Evolutionary conservation across 2,888 invertebrate genomes (phyloP), one percentile per base, ranked within the genome.

Genomic region (Eudemis profundana): DNA sequence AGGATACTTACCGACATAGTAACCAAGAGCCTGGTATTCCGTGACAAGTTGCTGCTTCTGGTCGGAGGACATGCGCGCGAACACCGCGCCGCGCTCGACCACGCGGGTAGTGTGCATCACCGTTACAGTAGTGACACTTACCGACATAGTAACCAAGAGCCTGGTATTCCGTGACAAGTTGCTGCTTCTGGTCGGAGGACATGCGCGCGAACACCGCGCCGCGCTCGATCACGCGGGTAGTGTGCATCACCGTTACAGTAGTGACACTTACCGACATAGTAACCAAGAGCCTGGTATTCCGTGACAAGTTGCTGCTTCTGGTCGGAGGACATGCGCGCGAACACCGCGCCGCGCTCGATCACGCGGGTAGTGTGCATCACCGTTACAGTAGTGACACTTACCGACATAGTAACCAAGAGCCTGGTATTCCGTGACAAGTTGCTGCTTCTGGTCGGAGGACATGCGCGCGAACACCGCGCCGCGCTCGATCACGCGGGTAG

Each of bases 161-260:
- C 82, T 98, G 98, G 59, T 98, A 93, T 78, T 97, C 96, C 69
- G 97, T 95, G 0, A 99, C 95, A 0, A 98, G 93, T 72, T 98
- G 97, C 71, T 98, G 98, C 76, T 99, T 99, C 87, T 98, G 98
- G 74, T 98, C 98, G 0, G 98, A 98, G 2, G 97, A 95, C 98
- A 98, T 98, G 53, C 98, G 93, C 0, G 98, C 98, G 90, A 98
- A 98, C 68, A 98, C 96, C 0, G 96, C 96, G 8, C 98, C 98
- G 21, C 96, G 93, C 0, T 95, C 95, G 5, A 95, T 93, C 69
- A 97, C 90, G 23, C 94, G 94, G 23, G 23, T 23, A 23, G 5
- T 23, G 23, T 23, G 3, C 23, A 23, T 4, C 5, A 23, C 23
- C 5, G 3, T 27, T 7, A 27, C 27, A 8, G 4, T 5, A 46